Evolutionary conservation across 2,797 vertebrate genomes (phyloP).

Genomic region (Paramormyrops hopkinsi): DNA sequence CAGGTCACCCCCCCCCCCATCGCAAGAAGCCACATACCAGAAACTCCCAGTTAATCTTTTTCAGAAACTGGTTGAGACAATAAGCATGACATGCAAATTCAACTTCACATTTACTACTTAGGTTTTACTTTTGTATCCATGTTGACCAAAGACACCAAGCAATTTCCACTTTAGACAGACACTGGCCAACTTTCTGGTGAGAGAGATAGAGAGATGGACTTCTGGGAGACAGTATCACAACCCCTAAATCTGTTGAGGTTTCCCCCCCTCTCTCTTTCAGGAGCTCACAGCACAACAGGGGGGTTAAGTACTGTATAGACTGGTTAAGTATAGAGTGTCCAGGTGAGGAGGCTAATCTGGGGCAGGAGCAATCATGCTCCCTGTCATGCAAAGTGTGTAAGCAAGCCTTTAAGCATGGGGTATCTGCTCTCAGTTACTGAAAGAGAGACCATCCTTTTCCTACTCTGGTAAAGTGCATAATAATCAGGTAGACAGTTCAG

Average conservation of each 20-base stretch:
- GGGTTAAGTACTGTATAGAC: neutral
- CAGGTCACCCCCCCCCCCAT: neutral
- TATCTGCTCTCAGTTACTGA: neutral
- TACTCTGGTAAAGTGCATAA: neutral
- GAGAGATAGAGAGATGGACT: neutral
- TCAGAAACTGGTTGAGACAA: neutral
- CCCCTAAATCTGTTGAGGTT: neutral
- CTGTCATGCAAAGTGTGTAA: neutral
- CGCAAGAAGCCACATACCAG: neutral
- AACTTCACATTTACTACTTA: neutral
- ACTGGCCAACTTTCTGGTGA: neutral
- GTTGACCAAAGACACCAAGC: neutral
- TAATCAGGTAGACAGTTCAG: neutral
- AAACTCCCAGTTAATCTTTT: neutral
- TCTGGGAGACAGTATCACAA: neutral
- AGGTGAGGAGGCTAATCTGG: conserved; percentile 15
- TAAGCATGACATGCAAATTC: conserved; percentile 14
- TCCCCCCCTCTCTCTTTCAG: neutral
- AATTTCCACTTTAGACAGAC: neutral
- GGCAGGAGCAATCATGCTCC: neutral
- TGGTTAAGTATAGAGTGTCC: neutral
- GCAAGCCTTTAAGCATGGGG: neutral
- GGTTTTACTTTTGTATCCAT: conserved; percentile 14
- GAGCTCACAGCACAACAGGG: neutral
- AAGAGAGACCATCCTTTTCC: neutral